Conservation (phyloP, 1,140 invertebrate genomes). For the Magallana angulata region DNA sequence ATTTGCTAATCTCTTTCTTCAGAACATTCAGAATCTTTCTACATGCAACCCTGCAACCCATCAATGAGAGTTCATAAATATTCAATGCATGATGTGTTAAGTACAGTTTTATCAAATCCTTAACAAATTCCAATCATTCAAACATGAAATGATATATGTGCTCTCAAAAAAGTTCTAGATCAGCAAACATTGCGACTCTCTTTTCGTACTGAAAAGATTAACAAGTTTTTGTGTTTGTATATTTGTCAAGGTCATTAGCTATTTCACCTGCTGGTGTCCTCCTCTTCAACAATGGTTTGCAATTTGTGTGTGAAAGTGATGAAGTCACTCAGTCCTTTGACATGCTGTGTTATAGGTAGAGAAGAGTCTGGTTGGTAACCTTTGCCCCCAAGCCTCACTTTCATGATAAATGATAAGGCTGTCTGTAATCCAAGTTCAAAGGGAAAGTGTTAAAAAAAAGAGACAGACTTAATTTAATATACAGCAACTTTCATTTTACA, state of each 20-base stretch:
- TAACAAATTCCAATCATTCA: conserved; percentile 2
- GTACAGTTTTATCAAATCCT: background rate
- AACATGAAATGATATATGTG: conserved; percentile 34
- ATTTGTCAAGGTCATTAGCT: conserved; percentile 1
- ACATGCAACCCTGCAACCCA: conserved; percentile 61
- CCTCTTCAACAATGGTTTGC: conserved; percentile 78
- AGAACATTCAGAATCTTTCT: conserved; percentile 64
- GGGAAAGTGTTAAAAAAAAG: too few species aligned
- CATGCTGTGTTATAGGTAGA: conserved; percentile 69
- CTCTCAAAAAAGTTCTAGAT: conserved; percentile 5
- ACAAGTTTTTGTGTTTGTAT: background rate
- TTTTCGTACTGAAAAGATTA: background rate
- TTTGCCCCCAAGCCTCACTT: conserved; percentile 76
- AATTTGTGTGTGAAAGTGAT: conserved; percentile 76
- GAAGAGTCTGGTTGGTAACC: conserved; percentile 77
- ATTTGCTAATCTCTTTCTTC: conserved; percentile 64
- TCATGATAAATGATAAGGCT: conserved; percentile 74
- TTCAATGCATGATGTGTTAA: conserved; percentile 5
- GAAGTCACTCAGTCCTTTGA: conserved; percentile 76
- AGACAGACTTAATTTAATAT: too few species aligned
- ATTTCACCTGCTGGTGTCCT: conserved; percentile 66
- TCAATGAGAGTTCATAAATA: conserved; percentile 30
- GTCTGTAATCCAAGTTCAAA: conserved; percentile 59
- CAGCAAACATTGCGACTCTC: background rate
- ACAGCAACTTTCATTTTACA: too few species aligned